Percentiles rank a stretch among this genome's conserved stretches.
Evolutionary conservation across 2,888 invertebrate genomes (phyloP).

Genomic region (Caenorhabditis wallacei): DNA sequence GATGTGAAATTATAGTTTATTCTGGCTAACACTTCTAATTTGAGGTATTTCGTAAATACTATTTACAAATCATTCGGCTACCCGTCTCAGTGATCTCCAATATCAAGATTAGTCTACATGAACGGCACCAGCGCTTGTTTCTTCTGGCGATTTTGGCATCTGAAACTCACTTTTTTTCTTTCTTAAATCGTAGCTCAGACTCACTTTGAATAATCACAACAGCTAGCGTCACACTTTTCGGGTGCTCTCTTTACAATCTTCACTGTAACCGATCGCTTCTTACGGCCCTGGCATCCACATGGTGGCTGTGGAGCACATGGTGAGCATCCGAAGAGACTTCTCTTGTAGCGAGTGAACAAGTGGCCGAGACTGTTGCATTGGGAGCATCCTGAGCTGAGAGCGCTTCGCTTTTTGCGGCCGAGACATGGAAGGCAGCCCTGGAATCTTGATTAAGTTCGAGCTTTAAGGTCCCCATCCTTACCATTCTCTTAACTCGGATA

Average conservation of each 20-base stretch:
- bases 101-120: conserved; percentile 2
- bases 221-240: conserved; percentile 49
- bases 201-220: conserved; percentile 58
- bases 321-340: conserved; percentile 58
- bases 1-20: background rate
- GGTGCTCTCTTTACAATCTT: conserved; percentile 35
- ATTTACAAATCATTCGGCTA: background rate
- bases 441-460: background rate
- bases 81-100: background rate
- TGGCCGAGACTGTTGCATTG: conserved; percentile 59
- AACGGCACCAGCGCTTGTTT: conserved; percentile 51
- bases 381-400: conserved; percentile 37
- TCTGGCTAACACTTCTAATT: background rate
- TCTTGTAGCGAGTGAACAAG: conserved; percentile 54
- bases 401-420: conserved; percentile 58
- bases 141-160: conserved; percentile 47
- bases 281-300: conserved; percentile 42
- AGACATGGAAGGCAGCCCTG: conserved; percentile 60
- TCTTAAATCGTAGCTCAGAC: background rate
- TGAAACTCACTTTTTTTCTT: background rate
- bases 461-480: too few relatives aligned
- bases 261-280: conserved; percentile 42
- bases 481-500: conserved; percentile 59
- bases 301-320: conserved; percentile 43
- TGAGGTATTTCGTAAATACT: conserved; percentile 13